phyloP scores from a whole-genome alignment of 2,113 vertebrate genomes.

The Catharus minimus region DNA sequence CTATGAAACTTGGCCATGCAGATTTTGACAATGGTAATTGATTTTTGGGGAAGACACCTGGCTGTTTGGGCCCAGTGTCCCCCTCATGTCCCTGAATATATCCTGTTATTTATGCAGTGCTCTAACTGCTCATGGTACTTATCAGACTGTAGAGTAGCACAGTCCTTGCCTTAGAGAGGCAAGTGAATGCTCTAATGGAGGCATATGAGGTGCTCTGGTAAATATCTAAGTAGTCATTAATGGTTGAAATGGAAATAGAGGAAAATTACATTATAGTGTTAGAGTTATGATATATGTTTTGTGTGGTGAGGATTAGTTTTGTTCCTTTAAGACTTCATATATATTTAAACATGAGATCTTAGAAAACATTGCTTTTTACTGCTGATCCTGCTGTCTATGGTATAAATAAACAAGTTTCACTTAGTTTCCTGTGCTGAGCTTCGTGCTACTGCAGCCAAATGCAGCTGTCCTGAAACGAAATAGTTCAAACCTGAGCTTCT shows the following conservation, averaged over 20 bases:
- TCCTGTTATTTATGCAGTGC: background rate
- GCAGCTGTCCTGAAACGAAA: background rate
- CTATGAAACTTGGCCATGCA: background rate
- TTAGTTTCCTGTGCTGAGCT: background rate
- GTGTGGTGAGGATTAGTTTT: background rate
- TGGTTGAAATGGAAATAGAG: background rate
- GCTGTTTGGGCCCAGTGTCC: background rate
- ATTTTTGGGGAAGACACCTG: background rate
- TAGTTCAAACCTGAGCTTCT: background rate
- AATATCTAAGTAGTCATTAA: conserved; percentile 1
- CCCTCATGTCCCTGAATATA: background rate
- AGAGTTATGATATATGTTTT: background rate
- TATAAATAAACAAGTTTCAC: background rate
- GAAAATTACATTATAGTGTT: background rate
- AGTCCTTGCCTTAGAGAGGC: background rate
- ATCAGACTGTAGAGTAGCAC: background rate
- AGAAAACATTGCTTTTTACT: background rate
- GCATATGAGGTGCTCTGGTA: background rate
- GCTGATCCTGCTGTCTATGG: background rate
- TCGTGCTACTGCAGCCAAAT: background rate
- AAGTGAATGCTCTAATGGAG: background rate
- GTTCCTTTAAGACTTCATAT: background rate
- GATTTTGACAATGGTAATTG: background rate
- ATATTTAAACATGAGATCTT: background rate
- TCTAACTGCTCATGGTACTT: background rate